Base-by-base conservation (phyloP, 2,888 invertebrate genomes). In the Byasa hedistus region DNA sequence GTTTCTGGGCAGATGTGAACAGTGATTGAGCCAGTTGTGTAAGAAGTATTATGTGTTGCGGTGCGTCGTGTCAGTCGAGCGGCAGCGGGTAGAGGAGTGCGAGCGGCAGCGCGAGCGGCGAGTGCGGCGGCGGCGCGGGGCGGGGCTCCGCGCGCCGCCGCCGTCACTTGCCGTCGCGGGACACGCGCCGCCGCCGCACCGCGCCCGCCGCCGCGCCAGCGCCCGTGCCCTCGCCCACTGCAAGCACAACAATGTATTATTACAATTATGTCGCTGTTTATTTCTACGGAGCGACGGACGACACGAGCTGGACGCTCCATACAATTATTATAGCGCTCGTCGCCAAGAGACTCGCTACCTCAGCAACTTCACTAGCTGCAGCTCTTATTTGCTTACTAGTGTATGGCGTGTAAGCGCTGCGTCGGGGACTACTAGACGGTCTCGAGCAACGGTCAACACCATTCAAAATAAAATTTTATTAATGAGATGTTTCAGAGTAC, bases 131-230 rank as follows among this genome's bases (percentile, higher is more conserved):
- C 68, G 74, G 66, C 69, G 72, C 75, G 70, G 74, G 86, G 86
- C 83, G 82, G 82, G 84, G 85, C 86, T 86, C 91, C 92, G 92
- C 87, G 87, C 86, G 89, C 81, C 87, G 92, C 93, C 91, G 87
- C 86, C 93, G 94, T 95, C 95, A 95, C 95, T 95, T 95, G 92
- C 93, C 94, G 90, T 95, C 95, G 85, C 95, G 94, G 71, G 94
- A 95, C 75, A 93, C 92, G 81, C 95, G 94, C 82, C 95, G 92
- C 79, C 95, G 91, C 75, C 93, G 91, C 70, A 80, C 83, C 69
- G 78, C 82, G 71, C 85, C 86, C 66, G 80, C 72, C 52, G 77
- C 75, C 66, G n/a, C n/a, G n/a, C n/a, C n/a, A n/a, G 77, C 74
- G 32, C 77, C 73, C 27, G 76, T 71, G 21, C 84, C 83, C 68